Evolutionary conservation across 1,140 invertebrate species (phyloP).

Genomic region (Bursaphelenchus mucronatus): DNA sequence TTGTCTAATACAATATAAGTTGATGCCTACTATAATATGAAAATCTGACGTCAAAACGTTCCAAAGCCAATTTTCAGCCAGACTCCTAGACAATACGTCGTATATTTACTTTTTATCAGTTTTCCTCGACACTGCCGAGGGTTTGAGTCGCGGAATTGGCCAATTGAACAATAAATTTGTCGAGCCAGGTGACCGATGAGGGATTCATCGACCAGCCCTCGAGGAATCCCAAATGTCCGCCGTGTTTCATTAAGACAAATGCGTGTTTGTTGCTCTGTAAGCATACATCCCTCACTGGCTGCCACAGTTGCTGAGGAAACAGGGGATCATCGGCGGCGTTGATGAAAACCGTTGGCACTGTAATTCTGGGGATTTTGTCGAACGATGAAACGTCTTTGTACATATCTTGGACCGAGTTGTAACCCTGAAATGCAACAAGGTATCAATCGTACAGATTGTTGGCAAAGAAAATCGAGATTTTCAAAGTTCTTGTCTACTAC

Average conservation of each 20-base stretch:
- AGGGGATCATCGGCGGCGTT: slow-evolving; percentile 83
- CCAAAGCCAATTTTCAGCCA: no score
- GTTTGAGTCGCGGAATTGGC: slow-evolving; percentile 56
- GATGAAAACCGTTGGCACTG: slow-evolving; percentile 78
- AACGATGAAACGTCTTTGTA: slow-evolving; percentile 66
- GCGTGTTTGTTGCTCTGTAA: slow-evolving; percentile 70
- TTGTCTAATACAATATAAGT: no score
- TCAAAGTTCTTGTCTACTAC: no score
- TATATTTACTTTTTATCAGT: not conserved
- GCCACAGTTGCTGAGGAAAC: slow-evolving; percentile 72
- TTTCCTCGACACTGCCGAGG: slow-evolving; percentile 7
- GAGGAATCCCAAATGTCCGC: slow-evolving; percentile 85
- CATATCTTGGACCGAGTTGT: slow-evolving; percentile 72
- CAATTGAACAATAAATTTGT: slow-evolving; percentile 71
- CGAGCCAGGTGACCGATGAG: slow-evolving; percentile 81
- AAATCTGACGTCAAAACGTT: no score
- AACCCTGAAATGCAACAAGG: slow-evolving; percentile 66
- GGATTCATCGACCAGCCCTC: slow-evolving; percentile 77
- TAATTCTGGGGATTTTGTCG: slow-evolving; percentile 34
- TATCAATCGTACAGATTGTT: not conserved
- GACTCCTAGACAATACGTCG: no score
- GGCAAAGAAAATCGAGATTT: no score
- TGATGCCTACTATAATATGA: no score
- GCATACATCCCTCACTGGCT: slow-evolving; percentile 68
- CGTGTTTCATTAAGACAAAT: slow-evolving; percentile 77